Base-by-base conservation (phyloP, 1,140 invertebrate genomes). In the Caenorhabditis inopinata region DNA sequence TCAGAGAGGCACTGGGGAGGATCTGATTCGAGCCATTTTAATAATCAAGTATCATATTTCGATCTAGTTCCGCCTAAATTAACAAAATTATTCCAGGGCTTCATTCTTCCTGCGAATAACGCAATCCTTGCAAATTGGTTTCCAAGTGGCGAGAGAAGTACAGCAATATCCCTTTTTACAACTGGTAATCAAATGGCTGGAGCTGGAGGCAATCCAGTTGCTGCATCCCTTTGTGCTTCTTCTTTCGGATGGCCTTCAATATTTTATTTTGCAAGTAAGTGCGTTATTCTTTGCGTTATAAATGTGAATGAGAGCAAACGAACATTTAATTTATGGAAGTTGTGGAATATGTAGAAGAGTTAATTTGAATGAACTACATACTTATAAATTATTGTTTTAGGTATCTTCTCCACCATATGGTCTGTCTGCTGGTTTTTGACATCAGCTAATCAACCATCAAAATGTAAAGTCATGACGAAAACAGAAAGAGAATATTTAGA, bases 11-110 rank as follows among this genome's bases (percentile, higher is more conserved):
- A n/a, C n/a, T n/a, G n/a, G n/a, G n/a, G n/a, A n/a, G n/a, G n/a
- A n/a, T n/a, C n/a, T n/a, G n/a, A n/a, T n/a, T n/a, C n/a, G n/a
- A n/a, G n/a, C n/a, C n/a, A n/a, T n/a, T n/a, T n/a, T n/a, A n/a
- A n/a, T n/a, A n/a, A n/a, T n/a, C n/a, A n/a, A n/a, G n/a, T n/a
- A n/a, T n/a, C n/a, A n/a, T n/a, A n/a, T n/a, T n/a, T n/a, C n/a
- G n/a, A n/a, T n/a, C n/a, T n/a, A n/a, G n/a, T n/a, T n/a, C n/a
- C n/a, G n/a, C n/a, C n/a, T n/a, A n/a, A n/a, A n/a, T n/a, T n/a
- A n/a, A n/a, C n/a, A n/a, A n/a, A n/a, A n/a, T n/a, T n/a, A n/a
- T 76, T 84, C 48, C 74, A 85, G 84, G 84, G 84, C 2, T 73
- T 85, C 32, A 76, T 85, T 14, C 73, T 85, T 1, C 84, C 84